Conservation (phyloP, 2,797 vertebrate genomes). For the Halcyon leucocephala region DNA sequence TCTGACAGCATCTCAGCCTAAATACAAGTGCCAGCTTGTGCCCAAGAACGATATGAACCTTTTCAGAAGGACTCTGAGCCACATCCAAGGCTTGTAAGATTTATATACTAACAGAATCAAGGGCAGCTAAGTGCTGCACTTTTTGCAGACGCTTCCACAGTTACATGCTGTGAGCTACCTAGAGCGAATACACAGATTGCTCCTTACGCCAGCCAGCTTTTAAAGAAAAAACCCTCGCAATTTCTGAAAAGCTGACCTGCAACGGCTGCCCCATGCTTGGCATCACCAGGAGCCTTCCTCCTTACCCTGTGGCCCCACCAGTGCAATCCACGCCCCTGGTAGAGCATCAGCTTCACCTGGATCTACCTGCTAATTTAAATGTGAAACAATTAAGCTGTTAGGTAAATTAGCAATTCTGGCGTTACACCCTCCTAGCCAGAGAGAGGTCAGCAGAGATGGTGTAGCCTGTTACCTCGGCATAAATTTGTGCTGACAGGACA, state of each 20-base stretch:
- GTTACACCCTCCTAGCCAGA: neutral
- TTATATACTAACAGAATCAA: neutral
- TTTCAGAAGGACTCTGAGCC: neutral
- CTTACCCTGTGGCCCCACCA: accelerated
- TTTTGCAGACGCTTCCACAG: neutral
- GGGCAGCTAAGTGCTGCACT: neutral
- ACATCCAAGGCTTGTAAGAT: neutral
- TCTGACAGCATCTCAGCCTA: neutral
- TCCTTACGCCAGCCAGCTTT: neutral
- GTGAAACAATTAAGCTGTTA: slow-evolving; percentile 46
- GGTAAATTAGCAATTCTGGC: slow-evolving; percentile 50
- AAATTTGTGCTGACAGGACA: slow-evolving; percentile 68
- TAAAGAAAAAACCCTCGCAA: neutral
- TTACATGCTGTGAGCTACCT: neutral
- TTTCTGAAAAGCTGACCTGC: neutral
- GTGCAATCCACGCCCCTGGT: accelerated
- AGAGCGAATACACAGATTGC: accelerated
- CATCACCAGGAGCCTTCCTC: neutral
- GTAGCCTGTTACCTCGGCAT: neutral
- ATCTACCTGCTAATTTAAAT: slow-evolving; percentile 29
- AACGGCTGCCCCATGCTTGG: accelerated
- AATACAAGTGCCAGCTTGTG: neutral
- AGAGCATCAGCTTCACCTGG: neutral
- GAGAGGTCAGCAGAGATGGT: neutral
- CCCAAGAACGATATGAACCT: neutral